phyloP scores from a whole-genome alignment of 2,888 invertebrate species.

The Parnassius mnemosyne region DNA sequence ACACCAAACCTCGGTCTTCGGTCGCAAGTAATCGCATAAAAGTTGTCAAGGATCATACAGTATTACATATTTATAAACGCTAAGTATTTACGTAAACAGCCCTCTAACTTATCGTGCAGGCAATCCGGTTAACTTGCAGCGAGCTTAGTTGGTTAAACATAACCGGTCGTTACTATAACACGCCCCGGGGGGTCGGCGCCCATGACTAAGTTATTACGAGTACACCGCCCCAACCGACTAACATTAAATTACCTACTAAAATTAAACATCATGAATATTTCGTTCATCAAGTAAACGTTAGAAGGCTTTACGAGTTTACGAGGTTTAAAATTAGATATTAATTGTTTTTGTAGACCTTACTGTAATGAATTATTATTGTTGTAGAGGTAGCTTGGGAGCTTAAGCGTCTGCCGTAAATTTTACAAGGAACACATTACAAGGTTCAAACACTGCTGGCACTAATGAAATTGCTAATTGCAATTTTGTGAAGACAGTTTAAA shows the following conservation, averaged over 20 bases:
- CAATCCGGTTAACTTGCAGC: conserved; percentile 19
- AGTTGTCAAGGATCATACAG: too few relatives aligned
- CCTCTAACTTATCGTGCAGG: conserved; percentile 13
- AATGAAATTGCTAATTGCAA: too few relatives aligned
- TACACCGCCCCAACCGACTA: conserved; percentile 5
- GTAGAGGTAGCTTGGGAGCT: too few relatives aligned
- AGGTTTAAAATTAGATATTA: too few relatives aligned
- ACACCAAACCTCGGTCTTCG: background rate
- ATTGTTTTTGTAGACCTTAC: too few relatives aligned
- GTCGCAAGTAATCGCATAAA: too few relatives aligned
- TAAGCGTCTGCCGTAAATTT: too few relatives aligned
- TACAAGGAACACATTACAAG: too few relatives aligned
- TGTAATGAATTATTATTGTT: too few relatives aligned
- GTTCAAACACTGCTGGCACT: too few relatives aligned
- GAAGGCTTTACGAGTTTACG: too few relatives aligned
- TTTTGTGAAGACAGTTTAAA: too few relatives aligned
- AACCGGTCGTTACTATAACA: conserved; percentile 15
- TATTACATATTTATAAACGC: background rate
- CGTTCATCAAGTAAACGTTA: background rate
- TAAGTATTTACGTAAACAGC: conserved; percentile 4
- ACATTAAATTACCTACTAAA: conserved; percentile 2
- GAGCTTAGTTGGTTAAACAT: conserved; percentile 20
- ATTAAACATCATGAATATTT: conserved; percentile 1
- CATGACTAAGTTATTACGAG: conserved; percentile 15
- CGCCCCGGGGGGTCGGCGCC: conserved; percentile 13